phyloP scores from a whole-genome alignment of 1,140 invertebrate genomes.

The Hyphantria cunea region DNA sequence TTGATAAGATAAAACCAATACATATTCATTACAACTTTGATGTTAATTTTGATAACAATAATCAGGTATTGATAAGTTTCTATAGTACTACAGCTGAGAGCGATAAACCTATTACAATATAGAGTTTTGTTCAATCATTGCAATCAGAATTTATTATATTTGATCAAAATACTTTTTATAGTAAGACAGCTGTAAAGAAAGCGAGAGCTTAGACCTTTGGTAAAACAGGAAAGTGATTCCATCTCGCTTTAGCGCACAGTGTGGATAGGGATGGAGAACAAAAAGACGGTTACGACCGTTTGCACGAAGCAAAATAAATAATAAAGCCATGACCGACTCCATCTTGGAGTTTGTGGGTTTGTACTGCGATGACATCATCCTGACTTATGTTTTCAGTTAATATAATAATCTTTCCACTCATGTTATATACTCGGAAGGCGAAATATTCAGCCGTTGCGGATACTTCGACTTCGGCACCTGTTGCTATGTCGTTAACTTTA shows the following conservation, averaged over 20 bases:
- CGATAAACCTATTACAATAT: slow-evolving; percentile 14
- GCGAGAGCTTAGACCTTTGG: slow-evolving; percentile 42
- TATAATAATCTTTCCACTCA: slow-evolving; percentile 34
- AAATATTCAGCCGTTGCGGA: slow-evolving; percentile 27
- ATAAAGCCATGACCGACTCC: slow-evolving; percentile 63
- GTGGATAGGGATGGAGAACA: slow-evolving; percentile 58
- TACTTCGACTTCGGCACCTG: slow-evolving; percentile 30
- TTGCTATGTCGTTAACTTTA: slow-evolving; percentile 47
- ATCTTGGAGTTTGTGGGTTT: slow-evolving; percentile 51
- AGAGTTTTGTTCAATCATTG: neutral
- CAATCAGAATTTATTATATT: too few species aligned
- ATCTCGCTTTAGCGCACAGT: slow-evolving; percentile 47
- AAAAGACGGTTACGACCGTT: slow-evolving; percentile 72
- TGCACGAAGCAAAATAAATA: slow-evolving; percentile 69
- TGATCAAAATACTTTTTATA: too few species aligned
- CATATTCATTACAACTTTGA: slow-evolving; percentile 14
- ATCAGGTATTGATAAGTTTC: slow-evolving; percentile 12
- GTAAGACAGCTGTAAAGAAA: slow-evolving; percentile 16
- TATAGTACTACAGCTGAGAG: slow-evolving; percentile 21
- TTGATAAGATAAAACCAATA: slow-evolving; percentile 19
- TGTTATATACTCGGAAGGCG: slow-evolving; percentile 42
- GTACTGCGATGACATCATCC: slow-evolving; percentile 71
- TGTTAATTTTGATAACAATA: slow-evolving; percentile 23
- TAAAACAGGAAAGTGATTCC: slow-evolving; percentile 60
- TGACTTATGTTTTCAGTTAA: slow-evolving; percentile 71